Base-by-base conservation (phyloP, 2,888 invertebrate genomes). In the Acrobeloides nanus region DNA sequence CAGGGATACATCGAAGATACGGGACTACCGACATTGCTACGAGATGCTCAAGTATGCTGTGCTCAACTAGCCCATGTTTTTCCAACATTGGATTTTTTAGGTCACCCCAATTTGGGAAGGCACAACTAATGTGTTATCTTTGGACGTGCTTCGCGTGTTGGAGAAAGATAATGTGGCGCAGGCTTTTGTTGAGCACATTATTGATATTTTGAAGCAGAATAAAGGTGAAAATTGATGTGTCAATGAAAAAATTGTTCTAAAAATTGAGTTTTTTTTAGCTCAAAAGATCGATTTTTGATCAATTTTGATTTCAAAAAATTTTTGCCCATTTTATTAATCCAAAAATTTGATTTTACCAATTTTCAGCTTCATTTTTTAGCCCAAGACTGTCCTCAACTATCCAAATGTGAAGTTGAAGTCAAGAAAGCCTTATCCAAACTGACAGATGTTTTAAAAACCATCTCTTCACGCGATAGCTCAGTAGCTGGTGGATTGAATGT, bases 71-170 rank as follows among this genome's bases (percentile, higher is more conserved):
- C 17, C 5, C 15, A 39, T n/a, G 21, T 20, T 20, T 38, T 20
- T 15, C 18, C 18, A 38, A 18, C 7, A 7, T 26, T 20, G n/a
- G 12, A 18, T 43, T 7, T 33, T 8, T 5, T 47, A 78, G 78
- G 80, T 80, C 1, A 68, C 79, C 26, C 77, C 80, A 15, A 81
- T 81, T 48, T 81, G 81, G 81, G 81, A 81, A 67, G 81, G 81
- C 17, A 81, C 81, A 1, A 81, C 81, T 6, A 81, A 81, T 61
- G 76, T 81, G 29, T 66, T 80, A 31, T 77, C 79, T 0, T 65
- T 81, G 27, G 81, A 81, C 63, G 77, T 80, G 4, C 70, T 81
- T 5, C 68, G 81, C 42, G 78, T 79, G 2, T 67, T 80, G 12
- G 66, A 60, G 26, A 79, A 79, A 1, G 65, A 75, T n/a, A 44